Percentiles rank a stretch among this genome's conserved stretches.
Conservation (phyloP, 2,888 invertebrate genomes). For the Mythimna albipuncta region DNA sequence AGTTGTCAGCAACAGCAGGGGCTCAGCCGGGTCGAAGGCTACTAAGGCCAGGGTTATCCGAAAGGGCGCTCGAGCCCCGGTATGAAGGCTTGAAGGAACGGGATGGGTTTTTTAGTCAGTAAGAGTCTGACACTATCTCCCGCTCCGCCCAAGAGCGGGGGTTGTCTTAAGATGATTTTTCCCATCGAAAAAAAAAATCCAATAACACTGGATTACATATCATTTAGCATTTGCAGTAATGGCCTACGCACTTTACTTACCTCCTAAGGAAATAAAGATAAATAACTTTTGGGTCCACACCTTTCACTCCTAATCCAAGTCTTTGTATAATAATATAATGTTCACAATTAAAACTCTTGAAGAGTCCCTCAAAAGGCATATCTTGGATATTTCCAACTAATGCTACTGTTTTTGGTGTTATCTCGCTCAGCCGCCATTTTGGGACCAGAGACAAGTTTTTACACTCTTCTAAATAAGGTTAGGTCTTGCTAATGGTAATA, state of each 20-base stretch:
- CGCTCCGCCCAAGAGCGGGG: too few species aligned
- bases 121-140: too few species aligned
- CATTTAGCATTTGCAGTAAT: not conserved
- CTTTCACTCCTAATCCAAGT: conserved; percentile 63
- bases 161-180: too few species aligned
- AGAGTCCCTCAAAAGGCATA: conserved; percentile 76
- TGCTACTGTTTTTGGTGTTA: conserved; percentile 74
- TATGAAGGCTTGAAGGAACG: too few species aligned
- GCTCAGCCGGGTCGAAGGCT: too few species aligned
- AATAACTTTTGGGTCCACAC: conserved; percentile 33
- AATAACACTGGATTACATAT: not conserved
- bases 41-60: too few species aligned
- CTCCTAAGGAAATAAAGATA: conserved; percentile 44
- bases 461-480: conserved; percentile 73
- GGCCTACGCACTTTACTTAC: not conserved
- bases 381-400: conserved; percentile 78
- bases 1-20: too few species aligned
- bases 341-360: conserved; percentile 62
- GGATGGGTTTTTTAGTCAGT: too few species aligned
- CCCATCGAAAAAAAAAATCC: too few species aligned
- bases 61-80: too few species aligned
- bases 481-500: conserved; percentile 77
- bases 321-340: conserved; percentile 37
- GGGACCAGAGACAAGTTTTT: conserved; percentile 78
- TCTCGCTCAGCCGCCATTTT: conserved; percentile 73